Conservation (phyloP, 2,797 vertebrate species). For the Anniella stebbinsi region DNA sequence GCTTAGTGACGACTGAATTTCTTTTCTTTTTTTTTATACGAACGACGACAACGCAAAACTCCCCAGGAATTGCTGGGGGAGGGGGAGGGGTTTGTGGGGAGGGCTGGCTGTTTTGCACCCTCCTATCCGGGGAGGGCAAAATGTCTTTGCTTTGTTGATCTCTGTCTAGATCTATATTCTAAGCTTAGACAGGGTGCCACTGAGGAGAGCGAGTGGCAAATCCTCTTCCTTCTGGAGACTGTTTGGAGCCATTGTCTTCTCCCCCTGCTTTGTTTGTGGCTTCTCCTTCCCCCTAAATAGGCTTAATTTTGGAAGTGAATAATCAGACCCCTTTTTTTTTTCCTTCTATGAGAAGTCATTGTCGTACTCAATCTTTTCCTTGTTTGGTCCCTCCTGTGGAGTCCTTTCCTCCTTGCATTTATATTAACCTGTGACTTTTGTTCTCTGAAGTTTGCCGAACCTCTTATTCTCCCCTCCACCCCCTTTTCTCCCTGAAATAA, state of each 20-base stretch:
- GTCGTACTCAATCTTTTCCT: not conserved
- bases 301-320: conserved; percentile 22
- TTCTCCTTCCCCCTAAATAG: not conserved
- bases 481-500: conserved; percentile 6
- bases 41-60: not conserved
- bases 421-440: conserved; percentile 24
- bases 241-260: not conserved
- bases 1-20: conserved; percentile 41
- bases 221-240: not conserved
- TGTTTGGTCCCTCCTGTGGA: conserved; percentile 13
- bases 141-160: not conserved
- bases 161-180: not conserved
- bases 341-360: not conserved
- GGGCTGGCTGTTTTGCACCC: not conserved
- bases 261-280: not conserved
- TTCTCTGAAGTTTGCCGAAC: not conserved
- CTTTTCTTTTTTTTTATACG: not conserved
- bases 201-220: not conserved
- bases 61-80: not conserved
- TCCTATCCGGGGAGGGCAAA: not conserved
- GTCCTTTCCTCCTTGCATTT: not conserved
- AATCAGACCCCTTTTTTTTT: not conserved
- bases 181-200: conserved; percentile 19
- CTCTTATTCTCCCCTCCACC: not conserved
- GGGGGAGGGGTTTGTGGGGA: not conserved